These are phyloP conservation scores for Oscheius sp. DNA, from an alignment of 2,888 invertebrate genomes.

Conservation along the genomic window DNA sequence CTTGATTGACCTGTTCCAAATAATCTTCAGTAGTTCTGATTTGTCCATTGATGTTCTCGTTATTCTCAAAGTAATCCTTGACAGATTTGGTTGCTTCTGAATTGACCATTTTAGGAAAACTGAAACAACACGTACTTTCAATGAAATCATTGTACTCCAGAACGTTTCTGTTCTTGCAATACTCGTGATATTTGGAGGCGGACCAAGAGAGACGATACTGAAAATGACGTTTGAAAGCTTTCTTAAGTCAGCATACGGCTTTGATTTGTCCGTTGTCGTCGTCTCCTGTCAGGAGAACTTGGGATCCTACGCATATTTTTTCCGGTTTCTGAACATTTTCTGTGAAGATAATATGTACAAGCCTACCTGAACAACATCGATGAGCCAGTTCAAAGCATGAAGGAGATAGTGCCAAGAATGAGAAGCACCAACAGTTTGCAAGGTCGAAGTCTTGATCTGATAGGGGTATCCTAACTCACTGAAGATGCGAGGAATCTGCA, in stretches of 20 bases:
- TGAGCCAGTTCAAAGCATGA: constrained; percentile 32
- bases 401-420: constrained; percentile 39
- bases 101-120: background rate
- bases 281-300: constrained; percentile 25
- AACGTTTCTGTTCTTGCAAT: constrained; percentile 2
- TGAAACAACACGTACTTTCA: constrained; percentile 5
- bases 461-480: constrained; percentile 35
- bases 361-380: constrained; percentile 28
- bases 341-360: no score
- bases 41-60: constrained; percentile 32
- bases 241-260: constrained; percentile 8
- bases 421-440: constrained; percentile 36
- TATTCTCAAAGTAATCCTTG: constrained; percentile 34
- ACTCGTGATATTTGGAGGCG: constrained; percentile 14
- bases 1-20: constrained; percentile 5
- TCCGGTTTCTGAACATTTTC: background rate
- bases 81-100: background rate
- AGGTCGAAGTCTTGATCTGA: constrained; percentile 20
- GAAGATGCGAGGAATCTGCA: constrained; percentile 34
- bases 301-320: constrained; percentile 15
- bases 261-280: constrained; percentile 7
- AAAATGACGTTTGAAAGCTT: background rate
- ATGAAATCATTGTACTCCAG: constrained; percentile 14
- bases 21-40: background rate
- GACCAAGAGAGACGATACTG: constrained; percentile 27